phyloP scores from a whole-genome alignment of 2,888 invertebrate genomes.

The Priocnemis perturbator region DNA sequence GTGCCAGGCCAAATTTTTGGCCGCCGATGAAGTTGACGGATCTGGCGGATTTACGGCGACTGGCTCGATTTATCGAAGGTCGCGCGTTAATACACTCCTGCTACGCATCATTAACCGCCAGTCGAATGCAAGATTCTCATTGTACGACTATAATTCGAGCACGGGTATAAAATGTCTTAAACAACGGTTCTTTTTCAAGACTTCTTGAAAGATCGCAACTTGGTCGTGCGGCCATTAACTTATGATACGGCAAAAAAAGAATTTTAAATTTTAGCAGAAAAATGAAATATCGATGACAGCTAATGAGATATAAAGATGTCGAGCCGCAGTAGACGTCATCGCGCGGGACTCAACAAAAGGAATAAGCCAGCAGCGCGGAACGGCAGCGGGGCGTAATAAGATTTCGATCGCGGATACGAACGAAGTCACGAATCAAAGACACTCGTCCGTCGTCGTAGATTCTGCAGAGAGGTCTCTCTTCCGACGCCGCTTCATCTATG shows the following conservation, averaged over 20 bases:
- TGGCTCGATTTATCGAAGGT: conserved; percentile 24
- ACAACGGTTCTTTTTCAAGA: too few relatives aligned
- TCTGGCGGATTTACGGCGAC: conserved; percentile 41
- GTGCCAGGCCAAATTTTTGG: conserved; percentile 37
- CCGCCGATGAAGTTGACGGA: conserved; percentile 10
- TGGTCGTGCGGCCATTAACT: too few relatives aligned
- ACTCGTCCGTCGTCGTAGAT: neutral
- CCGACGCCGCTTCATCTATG: neutral
- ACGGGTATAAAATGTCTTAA: too few relatives aligned
- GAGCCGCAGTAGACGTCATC: neutral
- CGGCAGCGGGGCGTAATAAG: conserved; percentile 16
- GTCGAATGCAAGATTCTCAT: too few relatives aligned
- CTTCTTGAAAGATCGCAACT: too few relatives aligned
- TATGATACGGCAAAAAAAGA: too few relatives aligned
- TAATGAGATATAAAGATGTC: conserved; percentile 6
- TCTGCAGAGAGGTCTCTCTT: conserved; percentile 14
- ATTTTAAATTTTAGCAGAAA: too few relatives aligned
- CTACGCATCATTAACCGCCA: too few relatives aligned
- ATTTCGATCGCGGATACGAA: conserved; percentile 29
- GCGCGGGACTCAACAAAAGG: conserved; percentile 13
- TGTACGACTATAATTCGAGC: too few relatives aligned
- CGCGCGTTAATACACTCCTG: too few relatives aligned
- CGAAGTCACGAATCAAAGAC: conserved; percentile 17
- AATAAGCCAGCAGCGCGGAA: conserved; percentile 10
- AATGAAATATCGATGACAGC: too few relatives aligned